Percentiles rank a stretch among this genome's conserved stretches.
These are phyloP conservation scores for Trissolcus japonicus DNA, from an alignment of 2,888 invertebrate species.

Conservation along the genomic window DNA sequence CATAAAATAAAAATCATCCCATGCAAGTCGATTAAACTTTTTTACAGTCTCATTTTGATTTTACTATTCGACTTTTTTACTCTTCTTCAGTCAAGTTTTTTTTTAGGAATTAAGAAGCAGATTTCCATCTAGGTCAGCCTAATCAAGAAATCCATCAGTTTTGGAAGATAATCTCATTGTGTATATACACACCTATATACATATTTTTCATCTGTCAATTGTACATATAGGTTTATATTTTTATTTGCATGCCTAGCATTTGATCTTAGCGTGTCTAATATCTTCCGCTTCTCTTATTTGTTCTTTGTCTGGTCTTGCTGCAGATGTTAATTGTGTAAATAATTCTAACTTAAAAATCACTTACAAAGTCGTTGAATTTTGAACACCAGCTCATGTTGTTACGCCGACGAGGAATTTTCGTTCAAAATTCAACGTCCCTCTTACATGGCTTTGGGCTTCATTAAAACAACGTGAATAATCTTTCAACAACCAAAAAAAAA, in stretches of 20 bases:
- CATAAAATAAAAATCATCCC: no score
- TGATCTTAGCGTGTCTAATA: slow-evolving; percentile 28
- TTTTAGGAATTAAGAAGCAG: slow-evolving; percentile 23
- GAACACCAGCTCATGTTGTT: slow-evolving; percentile 11
- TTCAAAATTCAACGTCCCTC: slow-evolving; percentile 46
- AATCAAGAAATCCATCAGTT: slow-evolving; percentile 59
- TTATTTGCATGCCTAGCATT: slow-evolving; percentile 39
- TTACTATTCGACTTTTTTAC: background rate
- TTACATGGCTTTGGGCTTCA: slow-evolving; percentile 53
- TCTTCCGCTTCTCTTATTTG: slow-evolving; percentile 40
- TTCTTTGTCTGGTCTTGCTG: slow-evolving; percentile 22
- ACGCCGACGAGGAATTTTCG: background rate
- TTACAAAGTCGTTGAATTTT: slow-evolving; percentile 52
- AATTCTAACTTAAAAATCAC: slow-evolving; percentile 52
- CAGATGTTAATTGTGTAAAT: slow-evolving; percentile 33
- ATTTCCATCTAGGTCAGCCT: slow-evolving; percentile 28
- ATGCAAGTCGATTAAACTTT: no score
- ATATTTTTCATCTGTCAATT: slow-evolving; percentile 8
- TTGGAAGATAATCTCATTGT: slow-evolving; percentile 1
- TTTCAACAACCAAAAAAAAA: slow-evolving; percentile 16
- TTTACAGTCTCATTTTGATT: no score
- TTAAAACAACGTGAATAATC: slow-evolving; percentile 14
- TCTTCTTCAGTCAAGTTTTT: slow-evolving; percentile 15
- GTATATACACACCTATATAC: background rate
- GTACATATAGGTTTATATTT: slow-evolving; percentile 49